A percentile compares a stretch with the other conserved stretches of the same genome.
Evolutionary conservation across 92 coral and sea anemone genomes (phyloP).

Genomic region (Anthopleura xanthogrammica): DNA sequence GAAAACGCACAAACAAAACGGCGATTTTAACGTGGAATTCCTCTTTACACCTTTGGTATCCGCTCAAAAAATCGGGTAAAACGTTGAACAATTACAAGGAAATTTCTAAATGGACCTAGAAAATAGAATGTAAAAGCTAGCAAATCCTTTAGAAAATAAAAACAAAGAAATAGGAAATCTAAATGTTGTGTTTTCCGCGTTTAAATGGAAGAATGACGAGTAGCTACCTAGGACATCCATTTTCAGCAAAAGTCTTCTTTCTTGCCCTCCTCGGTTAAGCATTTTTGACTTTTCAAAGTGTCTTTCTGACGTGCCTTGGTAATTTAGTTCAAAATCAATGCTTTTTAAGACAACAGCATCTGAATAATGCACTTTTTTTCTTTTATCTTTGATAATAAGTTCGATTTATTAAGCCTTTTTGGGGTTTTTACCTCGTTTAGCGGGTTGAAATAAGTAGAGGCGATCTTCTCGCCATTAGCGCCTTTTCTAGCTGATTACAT

Average conservation of each 20-base stretch:
- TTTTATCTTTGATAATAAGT: constrained; percentile 26
- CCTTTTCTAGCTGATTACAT: not conserved
- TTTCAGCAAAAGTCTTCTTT: not conserved
- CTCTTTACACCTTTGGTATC: not conserved
- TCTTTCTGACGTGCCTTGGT: constrained; percentile 8
- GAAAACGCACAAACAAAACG: not conserved
- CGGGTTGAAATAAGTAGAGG: constrained; percentile 12
- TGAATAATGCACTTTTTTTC: constrained; percentile 15
- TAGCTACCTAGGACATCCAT: not conserved
- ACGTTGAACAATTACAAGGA: not conserved
- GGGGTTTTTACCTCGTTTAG: constrained; percentile 18
- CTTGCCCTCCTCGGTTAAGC: not conserved
- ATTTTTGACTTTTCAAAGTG: constrained; percentile 34
- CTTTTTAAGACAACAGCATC: constrained; percentile 23
- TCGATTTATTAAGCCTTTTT: constrained; percentile 38
- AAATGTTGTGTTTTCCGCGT: not conserved
- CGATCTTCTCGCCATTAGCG: constrained; percentile 22
- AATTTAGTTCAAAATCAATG: constrained; percentile 30
- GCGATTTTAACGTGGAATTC: not conserved
- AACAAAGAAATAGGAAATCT: not conserved
- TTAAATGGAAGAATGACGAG: not conserved
- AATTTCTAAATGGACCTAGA: not conserved
- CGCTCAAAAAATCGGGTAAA: not conserved
- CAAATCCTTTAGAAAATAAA: not conserved
- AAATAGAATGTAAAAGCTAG: not conserved